These are phyloP conservation scores for Mystacides longicornis DNA, from an alignment of 2,888 invertebrate genomes.

Conservation along the genomic window DNA sequence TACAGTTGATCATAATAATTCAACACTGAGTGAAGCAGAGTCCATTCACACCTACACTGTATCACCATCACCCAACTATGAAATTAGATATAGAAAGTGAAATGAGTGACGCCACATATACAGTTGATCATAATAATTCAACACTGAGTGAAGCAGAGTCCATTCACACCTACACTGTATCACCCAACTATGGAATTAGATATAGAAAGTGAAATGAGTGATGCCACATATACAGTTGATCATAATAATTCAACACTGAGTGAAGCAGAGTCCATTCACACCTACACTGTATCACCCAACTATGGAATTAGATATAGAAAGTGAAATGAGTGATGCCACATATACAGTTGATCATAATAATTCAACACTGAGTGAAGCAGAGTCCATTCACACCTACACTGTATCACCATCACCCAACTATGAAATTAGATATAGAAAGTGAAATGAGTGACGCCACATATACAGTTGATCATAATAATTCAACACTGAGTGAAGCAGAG, in stretches of 20 bases:
- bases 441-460: too few species aligned
- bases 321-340: too few species aligned
- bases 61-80: neutral
- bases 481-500: constrained; percentile 18
- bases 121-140: constrained; percentile 18
- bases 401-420: neutral
- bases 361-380: constrained; percentile 22
- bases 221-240: neutral
- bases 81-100: too few species aligned
- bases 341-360: constrained; percentile 16
- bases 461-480: constrained; percentile 18
- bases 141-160: constrained; percentile 24
- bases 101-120: too few species aligned
- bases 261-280: constrained; percentile 22
- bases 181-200: constrained; percentile 12
- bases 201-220: neutral
- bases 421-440: neutral
- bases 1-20: constrained; percentile 17
- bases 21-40: constrained; percentile 23
- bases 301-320: neutral
- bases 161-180: constrained; percentile 20
- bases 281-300: constrained; percentile 16
- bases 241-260: constrained; percentile 21
- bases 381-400: constrained; percentile 20
- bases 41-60: constrained; percentile 17